phyloP scores from a whole-genome alignment of 2,113 vertebrate species.

The Ammodytes dubius region DNA sequence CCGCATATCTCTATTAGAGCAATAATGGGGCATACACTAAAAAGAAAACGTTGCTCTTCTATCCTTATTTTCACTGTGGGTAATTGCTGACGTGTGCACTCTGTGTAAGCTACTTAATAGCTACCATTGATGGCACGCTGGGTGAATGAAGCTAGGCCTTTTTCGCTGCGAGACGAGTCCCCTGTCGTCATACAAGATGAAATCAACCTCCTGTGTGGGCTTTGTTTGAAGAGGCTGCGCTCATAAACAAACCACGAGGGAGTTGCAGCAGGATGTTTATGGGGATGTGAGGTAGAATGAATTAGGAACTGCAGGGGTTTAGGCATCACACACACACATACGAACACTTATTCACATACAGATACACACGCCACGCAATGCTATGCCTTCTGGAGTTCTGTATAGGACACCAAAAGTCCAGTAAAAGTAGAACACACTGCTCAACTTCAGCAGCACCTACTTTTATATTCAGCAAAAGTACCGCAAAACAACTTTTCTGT shows the following conservation, averaged over 20 bases:
- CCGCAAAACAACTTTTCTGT: conserved; percentile 51
- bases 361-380: background rate
- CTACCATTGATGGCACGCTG: conserved; percentile 9
- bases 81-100: conserved; percentile 8
- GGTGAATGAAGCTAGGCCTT: conserved; percentile 11
- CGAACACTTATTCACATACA: conserved; percentile 3
- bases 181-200: conserved; percentile 42
- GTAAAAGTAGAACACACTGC: conserved; percentile 30
- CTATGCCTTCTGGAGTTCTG: conserved; percentile 8
- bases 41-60: background rate
- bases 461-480: conserved; percentile 55
- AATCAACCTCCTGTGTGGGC: conserved; percentile 75
- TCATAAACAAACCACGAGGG: conserved; percentile 72
- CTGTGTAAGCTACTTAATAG: conserved; percentile 26
- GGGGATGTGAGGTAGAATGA: conserved; percentile 75
- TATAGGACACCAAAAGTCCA: conserved; percentile 10
- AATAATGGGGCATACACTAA: background rate
- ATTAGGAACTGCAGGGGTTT: conserved; percentile 65
- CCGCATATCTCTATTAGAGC: conserved; percentile 3
- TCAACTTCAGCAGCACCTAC: conserved; percentile 29
- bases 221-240: conserved; percentile 71
- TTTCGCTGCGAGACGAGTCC: conserved; percentile 12
- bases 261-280: conserved; percentile 79
- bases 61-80: background rate
- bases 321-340: conserved; percentile 13